Base-by-base conservation (phyloP, 2,797 vertebrate genomes). In the Chiroxiphia lanceolata region DNA sequence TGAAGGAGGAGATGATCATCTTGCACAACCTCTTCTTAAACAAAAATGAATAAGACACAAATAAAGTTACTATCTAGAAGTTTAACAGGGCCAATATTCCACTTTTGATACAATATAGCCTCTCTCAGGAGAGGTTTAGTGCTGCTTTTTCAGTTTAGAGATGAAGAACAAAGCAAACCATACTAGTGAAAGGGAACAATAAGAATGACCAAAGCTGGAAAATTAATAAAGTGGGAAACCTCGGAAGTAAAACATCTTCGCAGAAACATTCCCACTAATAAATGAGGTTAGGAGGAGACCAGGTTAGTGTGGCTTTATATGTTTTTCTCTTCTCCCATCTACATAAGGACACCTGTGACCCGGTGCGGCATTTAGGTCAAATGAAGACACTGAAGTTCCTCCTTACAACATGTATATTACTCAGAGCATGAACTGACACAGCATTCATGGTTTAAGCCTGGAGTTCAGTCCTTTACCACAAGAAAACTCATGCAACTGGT, bases 311-410 rank as follows among this genome's bases (percentile, higher is more conserved):
- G 31, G 23, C 20, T 80, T 83, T 22, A 20, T 15, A 40, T 12
- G 5, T 67, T 94, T 54, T 69, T 34, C 36, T 65, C 31, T 45
- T 60, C 45, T 50, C 38, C 45, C 17, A 10, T 25, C 47, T 63
- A 34, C 15, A 6, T 48, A 84, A 29, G 14, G 56, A 51, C 8
- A 83, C 8, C 45, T 44, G 42, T 38, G 47, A 69, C 21, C 34
- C 50, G n/a, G 12, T 1, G 4, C 22, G 13, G 22, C 0, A 0
- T 74, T 53, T 11, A 57, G 38, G 54, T 69, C 33, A 36, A 47
- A 48, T 3, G 4, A 47, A 82, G 10, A 59, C 6, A 31, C 21
- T 34, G 11, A 59, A 57, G 27, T 10, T 74, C 47, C 31, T 70
- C 53, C 63, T 79, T 45, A 38, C 15, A 81, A 23, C 8, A 70